A percentile compares a stretch with the other conserved stretches of the same genome.
phyloP scores from a whole-genome alignment of 2,797 vertebrate genomes.

The Cephalopachus bancanus region DNA sequence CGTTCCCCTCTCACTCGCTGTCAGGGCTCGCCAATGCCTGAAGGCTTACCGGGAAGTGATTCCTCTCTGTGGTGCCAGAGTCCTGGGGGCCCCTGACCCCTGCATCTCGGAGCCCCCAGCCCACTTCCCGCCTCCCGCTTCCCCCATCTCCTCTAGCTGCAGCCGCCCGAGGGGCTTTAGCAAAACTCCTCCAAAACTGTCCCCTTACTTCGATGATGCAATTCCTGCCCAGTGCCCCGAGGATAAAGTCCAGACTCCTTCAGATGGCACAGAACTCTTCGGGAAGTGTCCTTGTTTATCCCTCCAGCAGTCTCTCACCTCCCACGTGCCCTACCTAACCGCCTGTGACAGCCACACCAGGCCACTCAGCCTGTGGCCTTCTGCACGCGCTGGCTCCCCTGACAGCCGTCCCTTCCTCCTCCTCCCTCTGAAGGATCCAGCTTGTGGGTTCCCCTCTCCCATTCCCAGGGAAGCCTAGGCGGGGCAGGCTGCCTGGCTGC shows the following conservation, averaged over 20 bases:
- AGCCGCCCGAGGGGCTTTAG: not conserved
- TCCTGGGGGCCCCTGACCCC: too few relatives aligned
- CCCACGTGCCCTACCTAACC: accelerated
- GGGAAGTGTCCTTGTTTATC: accelerated
- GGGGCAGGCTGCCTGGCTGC: not conserved
- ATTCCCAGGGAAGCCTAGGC: accelerated
- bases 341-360: not conserved
- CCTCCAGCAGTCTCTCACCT: not conserved
- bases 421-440: not conserved
- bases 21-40: not conserved
- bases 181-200: too few relatives aligned
- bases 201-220: not conserved
- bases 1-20: not conserved
- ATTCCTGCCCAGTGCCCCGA: not conserved
- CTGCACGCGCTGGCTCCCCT: accelerated
- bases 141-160: accelerated
- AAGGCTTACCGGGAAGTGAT: not conserved
- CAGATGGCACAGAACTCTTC: too few relatives aligned
- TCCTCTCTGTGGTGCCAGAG: not conserved
- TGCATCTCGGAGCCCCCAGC: too few relatives aligned
- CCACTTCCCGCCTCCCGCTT: not conserved
- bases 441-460: not conserved
- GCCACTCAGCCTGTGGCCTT: not conserved
- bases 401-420: not conserved
- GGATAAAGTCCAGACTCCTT: not conserved